phyloP scores from a whole-genome alignment of 2,797 vertebrate genomes.

The Gobio occitaniae region DNA sequence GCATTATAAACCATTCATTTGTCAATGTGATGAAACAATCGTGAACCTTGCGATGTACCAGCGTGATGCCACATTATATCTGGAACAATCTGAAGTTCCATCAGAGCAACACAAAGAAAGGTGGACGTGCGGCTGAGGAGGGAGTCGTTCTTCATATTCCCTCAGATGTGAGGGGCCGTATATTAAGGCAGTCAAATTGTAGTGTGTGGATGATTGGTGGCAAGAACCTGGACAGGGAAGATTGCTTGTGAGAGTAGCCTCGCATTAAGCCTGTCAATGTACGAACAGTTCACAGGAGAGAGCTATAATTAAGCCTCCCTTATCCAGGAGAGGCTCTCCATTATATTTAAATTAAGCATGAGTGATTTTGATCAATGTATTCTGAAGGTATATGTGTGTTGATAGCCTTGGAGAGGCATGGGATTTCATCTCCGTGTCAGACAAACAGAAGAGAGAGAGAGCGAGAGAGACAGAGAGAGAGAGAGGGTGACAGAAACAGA shows the following conservation, averaged over 20 bases:
- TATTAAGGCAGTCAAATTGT: conserved; percentile 66
- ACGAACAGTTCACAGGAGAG: conserved; percentile 80
- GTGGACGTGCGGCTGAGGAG: conserved; percentile 27
- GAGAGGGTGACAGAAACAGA: not conserved
- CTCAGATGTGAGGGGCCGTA: conserved; percentile 44
- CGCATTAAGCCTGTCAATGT: conserved; percentile 87
- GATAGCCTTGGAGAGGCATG: conserved; percentile 27
- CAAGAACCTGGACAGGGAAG: conserved; percentile 57
- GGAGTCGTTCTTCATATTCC: conserved; percentile 51
- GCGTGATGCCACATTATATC: conserved; percentile 31
- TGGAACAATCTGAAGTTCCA: conserved; percentile 57
- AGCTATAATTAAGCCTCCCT: conserved; percentile 91
- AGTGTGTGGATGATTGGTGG: conserved; percentile 64
- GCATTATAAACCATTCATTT: conserved; percentile 39
- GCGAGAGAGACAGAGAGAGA: not conserved
- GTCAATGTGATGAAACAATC: conserved; percentile 47
- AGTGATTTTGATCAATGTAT: conserved; percentile 62
- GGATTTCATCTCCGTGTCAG: conserved; percentile 37
- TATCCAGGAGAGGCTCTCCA: conserved; percentile 87
- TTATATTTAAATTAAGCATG: conserved; percentile 92
- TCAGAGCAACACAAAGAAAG: conserved; percentile 44
- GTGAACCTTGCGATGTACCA: conserved; percentile 11
- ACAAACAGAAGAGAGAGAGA: conserved; percentile 21
- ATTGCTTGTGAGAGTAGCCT: conserved; percentile 77
- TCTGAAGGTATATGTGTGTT: conserved; percentile 45